Evolutionary conservation across 1,140 invertebrate genomes (phyloP).

Genomic region (Pseudomyrmex cubaensis): DNA sequence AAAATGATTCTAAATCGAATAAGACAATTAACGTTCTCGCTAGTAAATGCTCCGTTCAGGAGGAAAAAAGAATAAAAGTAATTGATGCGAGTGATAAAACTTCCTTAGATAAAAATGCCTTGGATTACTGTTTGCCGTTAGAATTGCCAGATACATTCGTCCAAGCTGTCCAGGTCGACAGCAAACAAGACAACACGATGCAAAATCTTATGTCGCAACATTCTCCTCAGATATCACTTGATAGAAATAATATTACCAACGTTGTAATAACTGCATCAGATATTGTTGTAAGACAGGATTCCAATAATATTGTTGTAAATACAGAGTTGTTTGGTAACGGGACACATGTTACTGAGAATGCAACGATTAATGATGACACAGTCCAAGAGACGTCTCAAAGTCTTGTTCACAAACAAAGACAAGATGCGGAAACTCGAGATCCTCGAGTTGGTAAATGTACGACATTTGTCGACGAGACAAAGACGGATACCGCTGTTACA

Average conservation of each 20-base stretch:
- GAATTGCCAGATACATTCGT: conserved; percentile 2
- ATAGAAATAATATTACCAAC: conserved; percentile 4
- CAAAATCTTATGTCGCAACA: conserved; percentile 4
- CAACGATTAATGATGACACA: neutral
- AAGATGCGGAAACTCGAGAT: neutral
- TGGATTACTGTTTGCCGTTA: neutral
- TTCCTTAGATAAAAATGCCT: neutral
- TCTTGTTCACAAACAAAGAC: conserved; percentile 23
- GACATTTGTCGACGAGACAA: neutral
- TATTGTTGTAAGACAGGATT: neutral
- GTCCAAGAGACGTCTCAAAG: conserved; percentile 29
- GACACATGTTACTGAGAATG: conserved; percentile 2
- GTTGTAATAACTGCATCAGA: neutral
- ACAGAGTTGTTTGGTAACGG: neutral
- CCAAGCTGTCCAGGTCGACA: neutral
- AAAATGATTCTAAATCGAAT: conserved; percentile 9
- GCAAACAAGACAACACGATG: conserved; percentile 22
- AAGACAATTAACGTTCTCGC: conserved; percentile 8
- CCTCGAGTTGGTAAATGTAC: neutral
- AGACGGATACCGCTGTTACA: neutral
- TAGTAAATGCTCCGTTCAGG: neutral
- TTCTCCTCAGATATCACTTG: neutral
- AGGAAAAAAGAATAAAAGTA: neutral
- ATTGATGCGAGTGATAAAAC: neutral
- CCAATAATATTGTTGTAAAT: neutral